A percentile compares a stretch with the other conserved stretches of the same genome.
phyloP scores from a whole-genome alignment of 2,113 vertebrate genomes.

The Egretta garzetta region DNA sequence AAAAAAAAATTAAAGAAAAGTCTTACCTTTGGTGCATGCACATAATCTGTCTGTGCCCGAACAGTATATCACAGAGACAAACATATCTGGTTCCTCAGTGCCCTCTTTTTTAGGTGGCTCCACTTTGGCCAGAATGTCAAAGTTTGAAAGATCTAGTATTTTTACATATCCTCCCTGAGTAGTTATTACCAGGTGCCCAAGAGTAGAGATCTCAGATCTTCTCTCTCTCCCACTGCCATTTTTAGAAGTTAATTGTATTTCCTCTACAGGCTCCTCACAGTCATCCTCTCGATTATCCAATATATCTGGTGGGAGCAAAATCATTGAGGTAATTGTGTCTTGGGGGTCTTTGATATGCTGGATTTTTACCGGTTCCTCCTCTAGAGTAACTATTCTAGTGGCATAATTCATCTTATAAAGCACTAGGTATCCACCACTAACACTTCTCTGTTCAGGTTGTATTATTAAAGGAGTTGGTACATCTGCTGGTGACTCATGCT shows the following conservation, averaged over 20 bases:
- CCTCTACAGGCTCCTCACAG: conserved; percentile 89
- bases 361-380: conserved; percentile 94
- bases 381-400: conserved; percentile 94
- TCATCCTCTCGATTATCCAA: conserved; percentile 95
- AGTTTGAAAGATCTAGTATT: conserved; percentile 95
- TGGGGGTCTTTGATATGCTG: conserved; percentile 95
- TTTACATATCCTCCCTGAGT: conserved; percentile 96
- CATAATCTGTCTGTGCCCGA: conserved; percentile 98
- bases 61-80: conserved; percentile 98
- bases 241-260: conserved; percentile 85
- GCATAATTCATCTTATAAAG: conserved; percentile 99
- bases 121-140: conserved; percentile 96
- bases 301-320: conserved; percentile 95
- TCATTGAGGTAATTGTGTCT: conserved; percentile 95
- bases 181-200: conserved; percentile 97
- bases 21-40: conserved; percentile 97
- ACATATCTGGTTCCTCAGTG: conserved; percentile 90
- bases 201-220: conserved; percentile 84
- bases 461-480: conserved; percentile 91
- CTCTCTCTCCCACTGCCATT: conserved; percentile 85
- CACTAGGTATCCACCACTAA: conserved; percentile 91
- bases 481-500: conserved; percentile 86
- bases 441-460: conserved; percentile 85
- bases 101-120: conserved; percentile 95
- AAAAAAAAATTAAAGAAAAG: not conserved